Base-by-base conservation (phyloP, 1,140 invertebrate species). In the Choristoneura fumiferana region DNA sequence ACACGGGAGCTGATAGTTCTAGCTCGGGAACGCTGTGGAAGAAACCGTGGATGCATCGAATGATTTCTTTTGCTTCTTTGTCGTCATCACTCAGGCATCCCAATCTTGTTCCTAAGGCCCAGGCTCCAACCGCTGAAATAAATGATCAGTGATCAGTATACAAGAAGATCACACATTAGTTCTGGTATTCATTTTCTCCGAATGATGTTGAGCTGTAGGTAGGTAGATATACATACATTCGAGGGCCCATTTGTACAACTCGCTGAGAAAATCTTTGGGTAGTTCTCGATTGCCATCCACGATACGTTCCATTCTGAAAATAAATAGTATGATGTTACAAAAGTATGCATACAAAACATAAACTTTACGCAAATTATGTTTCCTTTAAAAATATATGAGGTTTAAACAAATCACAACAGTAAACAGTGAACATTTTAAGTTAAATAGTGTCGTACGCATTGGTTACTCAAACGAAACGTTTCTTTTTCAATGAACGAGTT, bases 141-240 rank as follows among this genome's bases (percentile, higher is more conserved):
- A n/a, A 53, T 49, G 29, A 56, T 43, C 45, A 62, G 18, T 38
- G 4, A 18, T 17, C 18, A 17, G 5, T 12, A 34, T 38, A 22
- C 10, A 55, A 12, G 6, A 12, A 5, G 8, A 18, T 40, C 9
- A 37, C 4, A 15, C 12, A n/a, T n/a, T n/a, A n/a, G n/a, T n/a
- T n/a, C n/a, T n/a, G n/a, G n/a, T n/a, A n/a, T n/a, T n/a, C n/a
- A n/a, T n/a, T n/a, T n/a, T n/a, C n/a, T n/a, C n/a, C n/a, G n/a
- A n/a, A n/a, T n/a, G n/a, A n/a, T n/a, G n/a, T n/a, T 33, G 22
- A 34, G 38, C 35, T 60, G 10, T 6, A n/a, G n/a, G n/a, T n/a
- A n/a, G n/a, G n/a, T n/a, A n/a, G n/a, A n/a, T n/a, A 12, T 71
- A 92, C 94, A 94, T 90, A 96, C 95, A 96, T 92, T 97, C 96